Evolutionary conservation across 2,888 invertebrate species (phyloP).

Genomic region (Yponomeuta evonymella): DNA sequence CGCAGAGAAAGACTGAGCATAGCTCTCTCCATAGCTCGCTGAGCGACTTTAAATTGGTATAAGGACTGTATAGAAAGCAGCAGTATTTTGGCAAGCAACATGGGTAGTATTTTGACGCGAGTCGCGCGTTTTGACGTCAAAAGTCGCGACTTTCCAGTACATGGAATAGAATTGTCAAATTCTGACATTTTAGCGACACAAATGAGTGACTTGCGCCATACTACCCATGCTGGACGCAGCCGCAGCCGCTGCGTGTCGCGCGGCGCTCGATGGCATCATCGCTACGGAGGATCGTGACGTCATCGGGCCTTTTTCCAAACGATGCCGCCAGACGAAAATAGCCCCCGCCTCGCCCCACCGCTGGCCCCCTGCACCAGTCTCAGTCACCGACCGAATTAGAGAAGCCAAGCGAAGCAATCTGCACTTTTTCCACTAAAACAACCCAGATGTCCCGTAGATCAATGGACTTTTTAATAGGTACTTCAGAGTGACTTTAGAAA

Average conservation of each 20-base stretch:
- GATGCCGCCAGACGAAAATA: slow-evolving; percentile 76
- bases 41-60: too few species aligned
- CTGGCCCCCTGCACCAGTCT: slow-evolving; percentile 42
- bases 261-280: slow-evolving; percentile 69
- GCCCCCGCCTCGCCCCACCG: slow-evolving; percentile 54
- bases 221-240: not conserved
- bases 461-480: slow-evolving; percentile 2
- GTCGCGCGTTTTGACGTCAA: too few species aligned
- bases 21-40: too few species aligned
- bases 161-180: too few species aligned
- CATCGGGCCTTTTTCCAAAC: slow-evolving; percentile 73
- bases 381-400: slow-evolving; percentile 72
- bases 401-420: slow-evolving; percentile 36
- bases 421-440: slow-evolving; percentile 35
- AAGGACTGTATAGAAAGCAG: too few species aligned
- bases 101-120: too few species aligned
- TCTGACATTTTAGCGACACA: too few species aligned
- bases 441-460: slow-evolving; percentile 10
- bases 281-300: slow-evolving; percentile 71
- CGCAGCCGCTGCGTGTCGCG: slow-evolving; percentile 54
- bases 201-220: too few species aligned
- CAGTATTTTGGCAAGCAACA: slow-evolving; percentile 65
- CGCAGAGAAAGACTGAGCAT: too few species aligned
- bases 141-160: too few species aligned
- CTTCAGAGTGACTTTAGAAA: not conserved